phyloP scores from a whole-genome alignment of 1,140 invertebrate genomes.

The honey bee (Apis mellifera) region Amel_HAv3.1 CM009935.2:643501-644000 shows the following conservation, averaged over 20 bases:
- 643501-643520: not conserved
- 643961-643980: too few relatives aligned
- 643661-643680: not conserved
- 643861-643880: not conserved
- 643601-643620: not conserved
- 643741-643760: not conserved
- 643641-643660: conserved; percentile 21
- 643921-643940: not conserved
- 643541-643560: conserved; percentile 26
- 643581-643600: conserved; percentile 3
- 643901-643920: not conserved
- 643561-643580: conserved; percentile 46
- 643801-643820: not conserved
- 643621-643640: conserved; percentile 9
- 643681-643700: conserved; percentile 43
- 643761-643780: not conserved
- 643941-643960: not conserved
- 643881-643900: not conserved
- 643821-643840: too few relatives aligned
- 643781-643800: not conserved
- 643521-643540: not conserved
- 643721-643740: conserved; percentile 6
- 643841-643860: not conserved
- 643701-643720: conserved; percentile 13
- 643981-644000: too few relatives aligned